A percentile compares a stretch with the other conserved stretches of the same genome.
phyloP scores from a whole-genome alignment of 1,140 invertebrate genomes.

The Achroia grisella region DNA sequence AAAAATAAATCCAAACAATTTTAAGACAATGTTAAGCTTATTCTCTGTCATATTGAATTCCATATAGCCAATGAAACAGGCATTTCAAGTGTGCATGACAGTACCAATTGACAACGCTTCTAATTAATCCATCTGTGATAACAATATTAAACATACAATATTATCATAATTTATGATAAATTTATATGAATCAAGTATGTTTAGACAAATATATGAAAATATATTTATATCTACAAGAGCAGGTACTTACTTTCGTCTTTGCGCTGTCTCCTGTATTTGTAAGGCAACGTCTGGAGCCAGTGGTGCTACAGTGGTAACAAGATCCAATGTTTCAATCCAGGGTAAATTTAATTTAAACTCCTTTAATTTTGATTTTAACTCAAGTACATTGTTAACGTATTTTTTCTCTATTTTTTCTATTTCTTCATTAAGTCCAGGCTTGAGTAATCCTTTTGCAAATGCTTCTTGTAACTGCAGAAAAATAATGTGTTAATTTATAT shows the following conservation, averaged over 20 bases:
- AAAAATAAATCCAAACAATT: too few species aligned
- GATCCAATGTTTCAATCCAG: conserved; percentile 91
- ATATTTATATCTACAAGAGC: too few species aligned
- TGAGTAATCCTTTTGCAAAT: conserved; percentile 85
- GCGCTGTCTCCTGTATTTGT: conserved; percentile 83
- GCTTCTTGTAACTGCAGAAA: conserved; percentile 84
- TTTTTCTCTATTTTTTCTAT: conserved; percentile 75
- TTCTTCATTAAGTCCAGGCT: conserved; percentile 87
- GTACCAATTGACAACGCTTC: too few species aligned
- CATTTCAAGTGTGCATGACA: too few species aligned
- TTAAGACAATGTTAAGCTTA: too few species aligned
- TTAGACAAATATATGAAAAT: too few species aligned
- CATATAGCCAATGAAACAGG: too few species aligned
- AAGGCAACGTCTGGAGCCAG: conserved; percentile 87
- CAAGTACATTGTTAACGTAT: conserved; percentile 80
- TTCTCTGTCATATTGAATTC: too few species aligned
- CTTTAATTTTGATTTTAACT: conserved; percentile 81
- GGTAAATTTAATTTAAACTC: conserved; percentile 82
- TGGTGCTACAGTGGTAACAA: conserved; percentile 83
- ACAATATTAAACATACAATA: too few species aligned
- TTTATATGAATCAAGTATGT: too few species aligned
- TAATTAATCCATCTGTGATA: too few species aligned
- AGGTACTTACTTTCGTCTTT: conserved; percentile 75
- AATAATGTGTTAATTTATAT: conserved; percentile 8
- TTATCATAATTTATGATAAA: too few species aligned